Evolutionary conservation across 2,113 vertebrate genomes (phyloP).

Genomic region (Crotalus viridis): DNA sequence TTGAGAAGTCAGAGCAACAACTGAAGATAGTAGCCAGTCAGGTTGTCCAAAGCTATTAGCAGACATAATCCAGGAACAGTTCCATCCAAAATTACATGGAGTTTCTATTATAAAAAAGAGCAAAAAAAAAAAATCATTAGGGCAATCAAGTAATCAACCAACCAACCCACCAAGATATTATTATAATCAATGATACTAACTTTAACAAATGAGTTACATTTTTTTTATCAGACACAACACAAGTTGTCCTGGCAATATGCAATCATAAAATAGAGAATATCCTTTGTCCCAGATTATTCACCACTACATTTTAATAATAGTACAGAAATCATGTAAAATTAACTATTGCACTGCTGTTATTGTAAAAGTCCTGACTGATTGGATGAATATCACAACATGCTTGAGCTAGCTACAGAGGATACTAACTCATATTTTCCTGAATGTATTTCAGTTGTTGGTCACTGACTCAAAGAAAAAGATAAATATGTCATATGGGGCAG

Average conservation of each 20-base stretch:
- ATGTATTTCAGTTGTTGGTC: background rate
- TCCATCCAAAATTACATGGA: constrained; percentile 55
- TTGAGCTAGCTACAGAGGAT: background rate
- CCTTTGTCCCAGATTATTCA: background rate
- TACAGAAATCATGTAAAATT: background rate
- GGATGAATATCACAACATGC: background rate
- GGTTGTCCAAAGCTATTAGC: constrained; percentile 57
- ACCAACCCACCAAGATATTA: background rate
- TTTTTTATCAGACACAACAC: background rate
- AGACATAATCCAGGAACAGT: constrained; percentile 65
- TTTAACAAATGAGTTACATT: background rate
- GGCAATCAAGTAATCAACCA: background rate
- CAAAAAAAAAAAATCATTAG: constrained; percentile 20
- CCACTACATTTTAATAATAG: background rate
- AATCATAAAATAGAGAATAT: background rate
- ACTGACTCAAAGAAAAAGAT: background rate
- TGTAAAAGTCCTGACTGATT: background rate
- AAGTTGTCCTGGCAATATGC: background rate
- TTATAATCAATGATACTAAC: background rate
- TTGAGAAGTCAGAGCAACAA: constrained; percentile 46
- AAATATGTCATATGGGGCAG: background rate
- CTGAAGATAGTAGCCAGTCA: constrained; percentile 63
- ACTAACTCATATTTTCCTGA: background rate
- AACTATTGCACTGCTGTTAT: background rate
- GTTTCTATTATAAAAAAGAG: constrained; percentile 48